These are phyloP conservation scores for Agrochola macilenta DNA, from an alignment of 2,888 invertebrate species.

Conservation along the genomic window DNA sequence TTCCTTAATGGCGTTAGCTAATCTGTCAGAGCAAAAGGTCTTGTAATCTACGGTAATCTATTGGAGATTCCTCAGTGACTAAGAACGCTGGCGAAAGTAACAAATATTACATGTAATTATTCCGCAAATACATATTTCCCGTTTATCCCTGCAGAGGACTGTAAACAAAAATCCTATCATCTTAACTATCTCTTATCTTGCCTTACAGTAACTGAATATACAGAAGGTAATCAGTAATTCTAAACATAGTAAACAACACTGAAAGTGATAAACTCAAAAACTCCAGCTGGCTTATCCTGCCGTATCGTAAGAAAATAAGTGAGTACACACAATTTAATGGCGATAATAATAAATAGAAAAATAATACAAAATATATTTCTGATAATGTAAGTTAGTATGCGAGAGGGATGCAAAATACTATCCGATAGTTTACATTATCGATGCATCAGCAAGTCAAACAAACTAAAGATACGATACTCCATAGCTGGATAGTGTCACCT, in stretches of 20 bases:
- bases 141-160: conserved; percentile 7
- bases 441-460: not conserved
- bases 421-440: not conserved
- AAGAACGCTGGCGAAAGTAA: conserved; percentile 26
- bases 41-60: conserved; percentile 27
- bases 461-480: not conserved
- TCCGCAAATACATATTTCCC: conserved; percentile 35
- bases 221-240: conserved; percentile 45
- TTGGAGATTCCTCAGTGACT: conserved; percentile 4
- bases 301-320: conserved; percentile 30
- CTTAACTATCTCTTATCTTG: conserved; percentile 21
- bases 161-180: conserved; percentile 42
- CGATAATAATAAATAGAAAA: conserved; percentile 53
- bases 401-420: conserved; percentile 5
- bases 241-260: conserved; percentile 40
- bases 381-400: conserved; percentile 36
- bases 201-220: conserved; percentile 44
- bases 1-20: conserved; percentile 16
- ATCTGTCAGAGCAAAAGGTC: conserved; percentile 22
- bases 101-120: conserved; percentile 38
- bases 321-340: conserved; percentile 24
- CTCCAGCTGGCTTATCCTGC: conserved; percentile 21
- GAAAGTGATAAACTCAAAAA: conserved; percentile 35
- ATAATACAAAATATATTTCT: conserved; percentile 45
- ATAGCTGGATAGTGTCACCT: not conserved